Evolutionary conservation across 2,113 vertebrate genomes (phyloP).

Genomic region (Pelvicachromis taeniatus): DNA sequence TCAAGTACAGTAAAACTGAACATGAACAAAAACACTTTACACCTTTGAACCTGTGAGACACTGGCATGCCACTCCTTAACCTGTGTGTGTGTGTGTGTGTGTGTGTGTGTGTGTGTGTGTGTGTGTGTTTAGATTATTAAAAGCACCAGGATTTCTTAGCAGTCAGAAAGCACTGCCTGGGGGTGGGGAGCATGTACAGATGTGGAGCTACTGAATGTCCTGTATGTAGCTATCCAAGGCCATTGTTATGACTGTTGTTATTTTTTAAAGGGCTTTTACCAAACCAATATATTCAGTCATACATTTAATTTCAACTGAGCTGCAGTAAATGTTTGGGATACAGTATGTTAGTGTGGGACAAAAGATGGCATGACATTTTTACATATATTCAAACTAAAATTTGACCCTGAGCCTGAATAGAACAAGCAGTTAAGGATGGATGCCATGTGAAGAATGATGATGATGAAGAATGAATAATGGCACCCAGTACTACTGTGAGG

Average conservation of each 20-base stretch:
- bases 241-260: neutral
- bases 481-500: neutral
- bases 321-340: neutral
- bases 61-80: neutral
- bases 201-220: neutral
- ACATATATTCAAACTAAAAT: neutral
- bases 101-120: no score
- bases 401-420: neutral
- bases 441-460: neutral
- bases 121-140: no score
- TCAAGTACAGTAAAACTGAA: neutral
- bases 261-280: neutral
- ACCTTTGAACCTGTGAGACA: neutral
- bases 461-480: no score
- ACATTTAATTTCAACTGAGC: neutral
- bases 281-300: neutral
- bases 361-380: neutral
- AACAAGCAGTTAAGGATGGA: neutral
- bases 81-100: neutral
- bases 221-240: neutral
- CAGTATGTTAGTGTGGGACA: neutral
- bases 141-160: neutral
- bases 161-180: neutral
- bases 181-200: neutral
- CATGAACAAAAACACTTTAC: neutral